phyloP scores from a whole-genome alignment of 2,113 vertebrate species.

The Periophthalmodon schlosseri region DNA sequence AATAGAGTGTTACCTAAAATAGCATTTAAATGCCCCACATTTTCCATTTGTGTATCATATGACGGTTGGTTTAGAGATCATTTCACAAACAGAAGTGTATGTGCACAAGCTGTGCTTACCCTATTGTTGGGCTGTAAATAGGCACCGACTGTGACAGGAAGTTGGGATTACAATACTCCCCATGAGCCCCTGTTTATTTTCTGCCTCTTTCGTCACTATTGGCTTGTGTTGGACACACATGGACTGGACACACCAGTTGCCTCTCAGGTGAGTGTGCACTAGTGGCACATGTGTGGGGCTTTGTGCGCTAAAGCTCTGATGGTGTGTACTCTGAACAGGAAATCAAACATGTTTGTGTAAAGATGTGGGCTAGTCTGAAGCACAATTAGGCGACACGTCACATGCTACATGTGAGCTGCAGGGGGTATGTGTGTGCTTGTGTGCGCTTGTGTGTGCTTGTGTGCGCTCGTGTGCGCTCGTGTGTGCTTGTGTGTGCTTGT shows the following conservation, averaged over 20 bases:
- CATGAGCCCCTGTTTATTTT: slow-evolving; percentile 74
- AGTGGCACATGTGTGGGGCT: slow-evolving; percentile 37
- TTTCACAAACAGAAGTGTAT: slow-evolving; percentile 33
- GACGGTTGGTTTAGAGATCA: slow-evolving; percentile 15
- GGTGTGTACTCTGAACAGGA: slow-evolving; percentile 49
- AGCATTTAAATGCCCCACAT: neutral
- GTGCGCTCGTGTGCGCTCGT: too few species aligned
- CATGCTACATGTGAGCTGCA: slow-evolving; percentile 14
- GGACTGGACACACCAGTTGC: slow-evolving; percentile 52
- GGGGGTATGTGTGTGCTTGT: slow-evolving; percentile 5
- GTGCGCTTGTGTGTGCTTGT: neutral
- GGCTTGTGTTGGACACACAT: slow-evolving; percentile 41
- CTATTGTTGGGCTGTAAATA: slow-evolving; percentile 75
- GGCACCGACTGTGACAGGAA: slow-evolving; percentile 75
- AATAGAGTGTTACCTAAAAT: neutral
- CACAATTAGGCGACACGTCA: slow-evolving; percentile 38
- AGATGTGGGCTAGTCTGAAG: slow-evolving; percentile 15
- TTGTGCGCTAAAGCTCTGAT: slow-evolving; percentile 30
- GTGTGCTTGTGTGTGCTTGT: neutral
- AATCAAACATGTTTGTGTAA: slow-evolving; percentile 39
- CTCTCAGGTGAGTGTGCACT: slow-evolving; percentile 45
- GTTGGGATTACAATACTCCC: slow-evolving; percentile 75
- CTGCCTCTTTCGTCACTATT: slow-evolving; percentile 69
- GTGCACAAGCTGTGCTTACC: slow-evolving; percentile 55
- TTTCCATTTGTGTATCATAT: slow-evolving; percentile 16